Percentiles rank a stretch among this genome's conserved stretches.
These are phyloP conservation scores for Platorchestia sp. DNA, from an alignment of 1,140 invertebrate species.

Conservation along the genomic window DNA sequence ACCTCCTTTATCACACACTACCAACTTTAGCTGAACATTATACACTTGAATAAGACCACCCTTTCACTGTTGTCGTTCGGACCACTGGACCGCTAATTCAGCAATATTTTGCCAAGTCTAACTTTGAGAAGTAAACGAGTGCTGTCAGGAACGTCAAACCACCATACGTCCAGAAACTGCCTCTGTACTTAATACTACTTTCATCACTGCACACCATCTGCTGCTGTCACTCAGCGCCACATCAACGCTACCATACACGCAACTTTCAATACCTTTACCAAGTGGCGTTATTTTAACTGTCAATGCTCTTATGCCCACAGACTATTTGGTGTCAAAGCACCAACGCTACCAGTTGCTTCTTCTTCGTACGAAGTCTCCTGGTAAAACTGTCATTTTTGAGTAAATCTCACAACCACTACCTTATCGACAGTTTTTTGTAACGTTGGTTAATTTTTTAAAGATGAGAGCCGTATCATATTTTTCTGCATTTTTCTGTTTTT, in stretches of 20 bases:
- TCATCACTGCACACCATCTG: not conserved
- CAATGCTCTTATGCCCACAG: not conserved
- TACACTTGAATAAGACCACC: too few relatives aligned
- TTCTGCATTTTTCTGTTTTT: not conserved
- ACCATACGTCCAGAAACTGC: not conserved
- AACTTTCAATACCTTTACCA: not conserved
- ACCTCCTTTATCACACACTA: not conserved
- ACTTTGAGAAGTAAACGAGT: too few relatives aligned
- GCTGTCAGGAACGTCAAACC: too few relatives aligned
- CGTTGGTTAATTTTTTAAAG: not conserved
- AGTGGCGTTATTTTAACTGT: not conserved
- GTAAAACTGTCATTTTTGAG: not conserved
- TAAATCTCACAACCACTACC: not conserved
- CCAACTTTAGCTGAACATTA: too few relatives aligned
- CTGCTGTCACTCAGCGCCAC: not conserved
- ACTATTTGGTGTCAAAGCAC: not conserved
- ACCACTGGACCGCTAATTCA: too few relatives aligned
- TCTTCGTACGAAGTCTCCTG: not conserved
- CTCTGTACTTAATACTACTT: not conserved
- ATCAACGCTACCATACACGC: not conserved
- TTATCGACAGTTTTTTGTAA: not conserved
- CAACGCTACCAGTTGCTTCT: not conserved
- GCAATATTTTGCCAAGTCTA: too few relatives aligned
- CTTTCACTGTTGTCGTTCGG: too few relatives aligned
- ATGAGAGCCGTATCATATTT: not conserved